phyloP scores from a whole-genome alignment of 2,888 invertebrate genomes.

The Subacronicta megacephala region DNA sequence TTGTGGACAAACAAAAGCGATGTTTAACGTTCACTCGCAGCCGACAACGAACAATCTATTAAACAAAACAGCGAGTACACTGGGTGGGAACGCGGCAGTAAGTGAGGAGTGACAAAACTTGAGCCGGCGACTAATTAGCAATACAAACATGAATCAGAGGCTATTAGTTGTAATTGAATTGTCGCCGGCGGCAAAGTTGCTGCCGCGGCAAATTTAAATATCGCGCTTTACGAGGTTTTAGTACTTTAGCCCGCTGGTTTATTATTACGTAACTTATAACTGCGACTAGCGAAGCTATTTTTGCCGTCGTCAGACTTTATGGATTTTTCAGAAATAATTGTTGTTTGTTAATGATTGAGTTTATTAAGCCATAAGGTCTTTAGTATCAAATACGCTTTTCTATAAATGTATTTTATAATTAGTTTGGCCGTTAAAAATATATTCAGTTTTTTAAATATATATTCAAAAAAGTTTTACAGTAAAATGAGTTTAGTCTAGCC shows the following conservation, averaged over 20 bases:
- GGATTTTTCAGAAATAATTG: neutral
- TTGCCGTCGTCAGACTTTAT: constrained; percentile 6
- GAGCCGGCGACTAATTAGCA: constrained; percentile 88
- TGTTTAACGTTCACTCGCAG: constrained; percentile 73
- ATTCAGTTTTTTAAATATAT: too few relatives aligned
- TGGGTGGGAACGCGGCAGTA: constrained; percentile 73
- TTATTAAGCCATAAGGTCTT: neutral
- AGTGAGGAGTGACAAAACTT: constrained; percentile 88
- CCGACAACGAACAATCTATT: constrained; percentile 80
- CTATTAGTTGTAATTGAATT: constrained; percentile 90
- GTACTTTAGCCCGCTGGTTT: constrained; percentile 69
- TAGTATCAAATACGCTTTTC: neutral
- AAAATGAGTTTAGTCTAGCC: neutral
- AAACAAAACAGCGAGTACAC: constrained; percentile 77
- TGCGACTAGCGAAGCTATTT: constrained; percentile 48
- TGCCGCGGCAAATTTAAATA: constrained; percentile 86
- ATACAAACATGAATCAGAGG: constrained; percentile 90
- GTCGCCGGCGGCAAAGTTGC: constrained; percentile 85
- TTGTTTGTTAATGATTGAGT: constrained; percentile 4
- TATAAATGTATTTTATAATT: neutral
- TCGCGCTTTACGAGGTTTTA: constrained; percentile 81
- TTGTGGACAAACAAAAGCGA: constrained; percentile 75
- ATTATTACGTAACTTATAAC: constrained; percentile 66
- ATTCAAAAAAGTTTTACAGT: neutral
- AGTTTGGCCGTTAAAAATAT: too few relatives aligned